Conservation (phyloP, 2,888 invertebrate species). For the Leuctra nigra region DNA sequence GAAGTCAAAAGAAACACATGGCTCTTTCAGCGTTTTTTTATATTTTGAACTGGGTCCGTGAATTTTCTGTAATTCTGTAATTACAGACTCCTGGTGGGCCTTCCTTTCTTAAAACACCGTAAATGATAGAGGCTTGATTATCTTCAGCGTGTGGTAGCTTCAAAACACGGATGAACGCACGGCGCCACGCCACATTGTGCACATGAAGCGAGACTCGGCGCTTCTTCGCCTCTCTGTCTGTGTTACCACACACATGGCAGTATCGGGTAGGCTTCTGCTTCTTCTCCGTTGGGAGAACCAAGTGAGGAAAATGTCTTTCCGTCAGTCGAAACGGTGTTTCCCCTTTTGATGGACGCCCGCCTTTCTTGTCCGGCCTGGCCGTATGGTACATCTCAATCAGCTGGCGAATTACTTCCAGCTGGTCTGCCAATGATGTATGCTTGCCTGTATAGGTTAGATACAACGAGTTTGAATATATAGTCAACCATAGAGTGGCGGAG, state of each 20-base stretch:
- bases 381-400: constrained; percentile 26
- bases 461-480: constrained; percentile 30
- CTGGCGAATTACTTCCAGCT: constrained; percentile 26
- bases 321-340: constrained; percentile 21
- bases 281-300: neutral
- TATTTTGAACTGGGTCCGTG: too few species aligned
- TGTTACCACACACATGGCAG: neutral
- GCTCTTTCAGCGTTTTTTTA: too few species aligned
- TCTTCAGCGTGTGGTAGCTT: neutral
- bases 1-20: too few species aligned
- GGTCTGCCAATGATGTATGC: constrained; percentile 24
- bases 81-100: too few species aligned
- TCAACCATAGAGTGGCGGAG: too few species aligned
- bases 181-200: neutral
- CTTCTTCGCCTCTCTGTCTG: neutral
- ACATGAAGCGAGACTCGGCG: constrained; percentile 3
- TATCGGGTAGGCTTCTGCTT: constrained; percentile 1
- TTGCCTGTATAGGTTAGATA: constrained; percentile 27
- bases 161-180: constrained; percentile 7
- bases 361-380: constrained; percentile 11
- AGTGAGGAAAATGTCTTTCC: constrained; percentile 18
- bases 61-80: too few species aligned
- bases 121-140: too few species aligned
- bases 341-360: constrained; percentile 6
- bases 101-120: too few species aligned